Evolutionary conservation across 2,888 invertebrate species (phyloP), one percentile per base, ranked within the genome.

Genomic region (Leptothorax acervorum): DNA sequence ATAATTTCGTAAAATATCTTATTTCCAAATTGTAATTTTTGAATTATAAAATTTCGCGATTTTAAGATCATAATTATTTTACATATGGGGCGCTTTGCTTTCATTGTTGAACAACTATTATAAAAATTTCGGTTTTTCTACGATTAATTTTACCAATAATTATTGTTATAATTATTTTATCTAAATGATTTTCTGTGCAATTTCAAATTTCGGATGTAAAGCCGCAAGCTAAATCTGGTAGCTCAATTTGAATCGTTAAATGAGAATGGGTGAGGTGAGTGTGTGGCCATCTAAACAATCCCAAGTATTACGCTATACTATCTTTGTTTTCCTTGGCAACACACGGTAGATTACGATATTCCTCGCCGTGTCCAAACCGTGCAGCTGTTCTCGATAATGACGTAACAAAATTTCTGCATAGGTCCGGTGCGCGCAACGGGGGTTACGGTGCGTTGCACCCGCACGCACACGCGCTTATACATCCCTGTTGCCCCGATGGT

Each of bases 311-410:
- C 28, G 42, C 3, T 55, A 6, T 11, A 15, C n/a, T 70, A 2
- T 51, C 57, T 48, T 60, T 39, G 73, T 71, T 71, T 81, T 71
- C 79, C 71, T 71, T 48, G 60, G 60, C 28, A 71, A 81, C 79
- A 57, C 57, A 42, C 51, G 28, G 23, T 28, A 42, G 70, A 45
- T 55, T 45, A 31, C 70, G 55, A 45, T 68, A 68, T 68, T 78
- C 68, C 42, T 53, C 78, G 60, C 12, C n/a, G 1, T 11, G 73
- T 12, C 57, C 53, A 53, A 79, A 82, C 57, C 39, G 79, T 45
- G 53, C 82, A 82, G 75, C 79, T 78, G 82, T 31, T 18, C 79
- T 73, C 79, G 74, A 81, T 81, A 81, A 81, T 74, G 65, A 57
- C 60, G 60, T 74, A 81, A 74, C 74, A 81, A 81, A 81, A 81